Conservation (phyloP, 2,888 invertebrate species). For the Boloria selene region DNA sequence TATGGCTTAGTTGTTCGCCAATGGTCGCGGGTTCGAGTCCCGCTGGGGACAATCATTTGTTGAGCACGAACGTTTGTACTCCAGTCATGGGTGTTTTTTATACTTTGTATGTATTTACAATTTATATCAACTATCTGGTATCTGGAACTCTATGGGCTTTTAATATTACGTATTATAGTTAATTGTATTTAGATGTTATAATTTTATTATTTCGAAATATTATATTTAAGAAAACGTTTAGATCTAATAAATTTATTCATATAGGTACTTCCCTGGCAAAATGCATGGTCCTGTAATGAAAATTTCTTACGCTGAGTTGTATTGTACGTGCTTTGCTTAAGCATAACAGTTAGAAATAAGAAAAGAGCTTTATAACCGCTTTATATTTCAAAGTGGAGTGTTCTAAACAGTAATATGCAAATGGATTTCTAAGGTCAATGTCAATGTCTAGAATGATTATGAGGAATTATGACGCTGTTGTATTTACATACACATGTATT, state of each 20-base stretch:
- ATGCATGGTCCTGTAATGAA: slow-evolving; percentile 25
- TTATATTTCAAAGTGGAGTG: background rate
- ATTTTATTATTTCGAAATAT: background rate
- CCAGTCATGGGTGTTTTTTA: too few relatives aligned
- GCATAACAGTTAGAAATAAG: slow-evolving; percentile 29
- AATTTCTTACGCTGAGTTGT: slow-evolving; percentile 27
- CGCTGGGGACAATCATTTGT: too few relatives aligned
- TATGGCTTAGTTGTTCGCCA: too few relatives aligned
- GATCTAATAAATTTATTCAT: background rate
- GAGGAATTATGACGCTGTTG: background rate
- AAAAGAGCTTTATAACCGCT: slow-evolving; percentile 3
- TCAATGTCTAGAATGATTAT: background rate
- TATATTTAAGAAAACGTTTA: slow-evolving; percentile 2
- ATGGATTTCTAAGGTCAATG: slow-evolving; percentile 17
- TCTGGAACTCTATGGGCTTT: too few relatives aligned
- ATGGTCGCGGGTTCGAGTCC: too few relatives aligned
- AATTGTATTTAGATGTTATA: too few relatives aligned
- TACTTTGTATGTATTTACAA: too few relatives aligned
- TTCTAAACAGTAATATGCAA: slow-evolving; percentile 6
- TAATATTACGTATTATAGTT: too few relatives aligned
- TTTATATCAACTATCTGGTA: too few relatives aligned
- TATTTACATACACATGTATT: background rate
- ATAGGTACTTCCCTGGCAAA: slow-evolving; percentile 8
- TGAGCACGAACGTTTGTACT: too few relatives aligned
- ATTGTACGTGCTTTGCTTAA: slow-evolving; percentile 36